Evolutionary conservation across 2,888 invertebrate species (phyloP), one percentile per base, ranked within the genome.

Genomic region (Acanthoscelides obtectus): DNA sequence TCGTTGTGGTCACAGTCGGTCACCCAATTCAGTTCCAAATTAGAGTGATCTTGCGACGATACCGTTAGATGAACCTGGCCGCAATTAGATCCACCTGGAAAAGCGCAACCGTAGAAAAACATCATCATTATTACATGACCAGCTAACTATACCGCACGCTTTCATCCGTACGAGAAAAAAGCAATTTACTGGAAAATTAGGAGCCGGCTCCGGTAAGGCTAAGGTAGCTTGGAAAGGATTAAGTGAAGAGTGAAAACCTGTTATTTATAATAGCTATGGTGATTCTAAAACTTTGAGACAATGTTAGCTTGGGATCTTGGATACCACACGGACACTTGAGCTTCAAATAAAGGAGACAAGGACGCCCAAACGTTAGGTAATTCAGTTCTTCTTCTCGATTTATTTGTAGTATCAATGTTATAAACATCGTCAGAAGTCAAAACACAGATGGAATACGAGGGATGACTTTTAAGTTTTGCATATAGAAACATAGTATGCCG

Each of bases 1-100:
- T 79, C 78, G 12, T 77, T 73, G 8, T 3, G 45, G 69, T 78
- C 76, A 78, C 88, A 88, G 74, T 85, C 83, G 22, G 86, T 81
- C 73, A 86, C 83, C 88, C 88, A 88, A 79, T 88, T 88, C 74
- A 88, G 79, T 82, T 88, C 88, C 22, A 88, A 77, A 79, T 86
- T 86, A 8, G 86, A 84, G 73, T 87, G 87, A 74, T 84, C 80
- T 68, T 81, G 72, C 0, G 88, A 86, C 6, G 88, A 88, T 21
- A 88, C 86, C 22, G 88, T 88, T 77, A 88, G 77, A 82, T 86
- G 87, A 22, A 88, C 86, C 77, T 84, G 86, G 67, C 87, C 87
- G 77, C 87, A 87, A 79, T 77, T 80, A 75, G 75, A 70, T 63
- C 68, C 67, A 20, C 68, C 72, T 76, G 71, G 8, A 75, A 70